Evolutionary conservation across 2,797 vertebrate genomes (phyloP), one percentile per base, ranked within the genome.

Genomic region (Gephyroberyx darwinii): DNA sequence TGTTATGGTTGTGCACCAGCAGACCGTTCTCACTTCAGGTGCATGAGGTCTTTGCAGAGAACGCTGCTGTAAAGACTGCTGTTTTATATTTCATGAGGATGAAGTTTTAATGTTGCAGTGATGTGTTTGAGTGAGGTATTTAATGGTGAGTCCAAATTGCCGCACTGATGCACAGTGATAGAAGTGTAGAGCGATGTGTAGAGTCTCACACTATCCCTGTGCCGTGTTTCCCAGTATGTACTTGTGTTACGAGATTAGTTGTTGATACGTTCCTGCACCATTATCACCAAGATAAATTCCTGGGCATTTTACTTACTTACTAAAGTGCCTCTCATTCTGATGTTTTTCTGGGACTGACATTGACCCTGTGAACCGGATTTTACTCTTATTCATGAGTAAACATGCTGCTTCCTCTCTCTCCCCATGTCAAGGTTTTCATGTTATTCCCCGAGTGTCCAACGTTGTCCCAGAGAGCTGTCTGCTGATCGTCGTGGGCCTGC

Each of bases 381-480:
- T 35, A n/a, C 41, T 54, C n/a, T 1, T n/a, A 19, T 50, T 20
- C 9, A 8, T 50, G 48, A 50, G n/a, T 50, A 50, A 50, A 50
- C 20, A 19, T 7, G 12, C 17, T 10, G 41, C 16, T 33, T 13
- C 19, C 8, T 16, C 8, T 19, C 12, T 33, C 1, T 64, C 37
- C 51, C 52, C 5, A 14, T 54, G 22, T 13, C 6, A 90, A 98
- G 97, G 96, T 41, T 99, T 99, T 85, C 97, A 98, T 0, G 90
- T 97, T 69, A 95, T 98, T 39, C 96, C 97, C 0, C 91, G 90
- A 0, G 86, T 98, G 75, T 97, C 96, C 0, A 86, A 16, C 68
- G 91, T 98, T 0, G 96, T 99, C 43, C 96, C 97, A 0, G 97
- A 99, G 91, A 98, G 97, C 89, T 99, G 97, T 74, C 93, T 98